These are phyloP conservation scores for Oxytorus armatus DNA, from an alignment of 2,888 invertebrate species.

Conservation along the genomic window DNA sequence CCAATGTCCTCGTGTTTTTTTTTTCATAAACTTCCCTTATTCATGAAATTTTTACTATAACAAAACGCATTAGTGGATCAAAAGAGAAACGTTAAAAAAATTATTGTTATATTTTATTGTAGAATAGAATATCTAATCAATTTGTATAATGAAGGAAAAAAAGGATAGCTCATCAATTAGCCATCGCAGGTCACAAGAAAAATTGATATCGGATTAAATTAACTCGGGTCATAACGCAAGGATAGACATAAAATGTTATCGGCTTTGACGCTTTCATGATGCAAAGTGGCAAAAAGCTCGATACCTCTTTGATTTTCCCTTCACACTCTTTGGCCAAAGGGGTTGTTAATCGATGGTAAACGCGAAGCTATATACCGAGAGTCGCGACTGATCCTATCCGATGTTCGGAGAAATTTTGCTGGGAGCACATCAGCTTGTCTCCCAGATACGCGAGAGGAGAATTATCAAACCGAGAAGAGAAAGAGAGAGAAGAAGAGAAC, in stretches of 20 bases:
- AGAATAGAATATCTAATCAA: no score
- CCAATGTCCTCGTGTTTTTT: no score
- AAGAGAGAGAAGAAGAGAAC: not conserved
- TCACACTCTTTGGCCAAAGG: slow-evolving; percentile 24
- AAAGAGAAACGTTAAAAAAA: no score
- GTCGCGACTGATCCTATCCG: slow-evolving; percentile 29
- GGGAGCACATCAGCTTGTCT: slow-evolving; percentile 23
- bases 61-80: no score
- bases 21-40: no score
- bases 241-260: slow-evolving; percentile 19
- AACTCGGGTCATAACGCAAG: not conserved
- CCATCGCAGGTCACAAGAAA: not conserved
- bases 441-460: not conserved
- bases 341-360: slow-evolving; percentile 55
- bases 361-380: slow-evolving; percentile 7
- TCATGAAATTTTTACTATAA: no score
- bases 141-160: not conserved
- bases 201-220: slow-evolving; percentile 12
- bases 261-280: slow-evolving; percentile 26
- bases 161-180: slow-evolving; percentile 11
- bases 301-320: slow-evolving; percentile 52
- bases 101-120: no score
- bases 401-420: slow-evolving; percentile 37
- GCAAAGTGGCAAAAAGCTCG: slow-evolving; percentile 30
- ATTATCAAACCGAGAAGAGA: slow-evolving; percentile 14